These are phyloP conservation scores for Nasonia vitripennis DNA, from an alignment of 1,140 invertebrate species.

Conservation along the genomic window DNA sequence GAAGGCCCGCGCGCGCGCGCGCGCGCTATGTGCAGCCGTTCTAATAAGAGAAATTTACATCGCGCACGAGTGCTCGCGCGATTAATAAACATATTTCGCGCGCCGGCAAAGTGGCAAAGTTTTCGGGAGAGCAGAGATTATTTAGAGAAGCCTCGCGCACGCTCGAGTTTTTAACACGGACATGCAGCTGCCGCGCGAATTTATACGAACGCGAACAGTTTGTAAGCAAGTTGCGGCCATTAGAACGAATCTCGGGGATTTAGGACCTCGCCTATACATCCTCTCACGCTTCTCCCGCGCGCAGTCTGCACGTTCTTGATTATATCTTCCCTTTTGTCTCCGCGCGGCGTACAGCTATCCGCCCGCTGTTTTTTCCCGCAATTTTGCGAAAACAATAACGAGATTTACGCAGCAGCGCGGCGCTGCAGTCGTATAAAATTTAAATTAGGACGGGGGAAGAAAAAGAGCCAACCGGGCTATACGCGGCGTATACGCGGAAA, in stretches of 20 bases:
- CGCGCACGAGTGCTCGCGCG: slow-evolving; percentile 44
- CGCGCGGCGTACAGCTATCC: not conserved
- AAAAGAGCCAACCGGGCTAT: not conserved
- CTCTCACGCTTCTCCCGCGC: not conserved
- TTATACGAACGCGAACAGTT: slow-evolving; percentile 71
- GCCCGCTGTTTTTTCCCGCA: not conserved
- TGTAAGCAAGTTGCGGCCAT: slow-evolving; percentile 73
- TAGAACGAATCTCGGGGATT: slow-evolving; percentile 74
- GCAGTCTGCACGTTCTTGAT: not conserved
- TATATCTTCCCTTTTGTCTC: slow-evolving; percentile 41
- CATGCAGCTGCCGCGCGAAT: slow-evolving; percentile 58
- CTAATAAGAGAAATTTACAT: slow-evolving; percentile 47
- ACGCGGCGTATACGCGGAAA: not conserved
- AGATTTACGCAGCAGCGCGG: not conserved
- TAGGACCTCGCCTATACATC: slow-evolving; percentile 60
- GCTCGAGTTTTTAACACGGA: slow-evolving; percentile 28
- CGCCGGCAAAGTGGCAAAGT: slow-evolving; percentile 61
- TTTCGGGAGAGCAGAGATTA: slow-evolving; percentile 62
- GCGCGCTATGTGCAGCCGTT: not conserved
- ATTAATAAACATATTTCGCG: slow-evolving; percentile 66
- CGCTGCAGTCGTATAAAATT: not conserved
- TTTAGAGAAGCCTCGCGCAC: slow-evolving; percentile 55
- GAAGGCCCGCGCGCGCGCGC: not conserved
- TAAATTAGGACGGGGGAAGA: not conserved
- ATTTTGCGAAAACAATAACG: not conserved